Evolutionary conservation across 2,797 vertebrate genomes (phyloP).

Genomic region (Anas flavirostris): DNA sequence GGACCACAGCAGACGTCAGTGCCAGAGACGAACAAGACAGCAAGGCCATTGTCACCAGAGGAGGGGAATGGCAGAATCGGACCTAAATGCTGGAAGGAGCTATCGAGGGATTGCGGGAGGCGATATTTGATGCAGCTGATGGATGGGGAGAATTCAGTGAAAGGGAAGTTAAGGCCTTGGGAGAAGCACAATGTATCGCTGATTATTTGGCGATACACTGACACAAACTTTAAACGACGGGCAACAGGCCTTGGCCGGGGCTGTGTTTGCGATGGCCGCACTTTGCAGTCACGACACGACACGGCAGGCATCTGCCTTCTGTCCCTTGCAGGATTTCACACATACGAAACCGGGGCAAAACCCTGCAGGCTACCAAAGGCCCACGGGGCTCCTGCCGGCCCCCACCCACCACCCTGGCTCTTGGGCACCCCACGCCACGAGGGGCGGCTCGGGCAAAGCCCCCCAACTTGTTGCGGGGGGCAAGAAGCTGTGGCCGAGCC

Average conservation of each 20-base stretch:
- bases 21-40: neutral
- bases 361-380: too few relatives aligned
- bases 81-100: neutral
- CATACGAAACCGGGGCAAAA: neutral
- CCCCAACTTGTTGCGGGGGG: constrained; percentile 8
- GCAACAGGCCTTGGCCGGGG: too few relatives aligned
- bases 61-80: neutral
- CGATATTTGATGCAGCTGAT: neutral
- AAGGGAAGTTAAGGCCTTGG: neutral
- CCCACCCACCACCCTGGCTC: neutral
- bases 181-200: neutral
- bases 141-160: neutral
- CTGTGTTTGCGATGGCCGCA: fast-evolving
- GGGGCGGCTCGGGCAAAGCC: neutral
- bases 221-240: fast-evolving
- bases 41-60: neutral
- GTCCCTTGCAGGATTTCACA: neutral
- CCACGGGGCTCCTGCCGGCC: neutral
- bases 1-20: fast-evolving
- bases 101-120: neutral
- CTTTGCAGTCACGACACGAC: neutral
- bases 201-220: neutral
- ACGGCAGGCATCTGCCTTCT: neutral
- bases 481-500: neutral
- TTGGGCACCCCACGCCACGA: neutral